A percentile compares a stretch with the other conserved stretches of the same genome.
These are phyloP conservation scores for Crotalus viridis DNA, from an alignment of 2,113 vertebrate genomes.

Conservation along the genomic window DNA sequence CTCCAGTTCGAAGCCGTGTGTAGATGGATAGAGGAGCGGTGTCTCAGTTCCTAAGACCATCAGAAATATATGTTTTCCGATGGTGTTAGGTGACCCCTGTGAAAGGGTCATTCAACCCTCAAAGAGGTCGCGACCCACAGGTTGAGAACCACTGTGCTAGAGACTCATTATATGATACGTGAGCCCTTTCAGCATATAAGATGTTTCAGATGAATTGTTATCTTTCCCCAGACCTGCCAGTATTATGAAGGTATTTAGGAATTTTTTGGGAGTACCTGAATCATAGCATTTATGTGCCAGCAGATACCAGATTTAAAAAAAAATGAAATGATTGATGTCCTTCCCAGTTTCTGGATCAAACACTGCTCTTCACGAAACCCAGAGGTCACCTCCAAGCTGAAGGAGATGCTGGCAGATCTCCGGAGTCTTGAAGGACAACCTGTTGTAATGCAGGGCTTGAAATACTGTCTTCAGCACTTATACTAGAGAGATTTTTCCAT, in stretches of 20 bases:
- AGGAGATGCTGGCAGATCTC: background rate
- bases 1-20: too few species aligned
- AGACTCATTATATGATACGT: background rate
- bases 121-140: too few species aligned
- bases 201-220: background rate
- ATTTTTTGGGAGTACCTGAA: background rate
- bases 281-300: background rate
- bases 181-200: background rate
- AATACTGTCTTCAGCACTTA: background rate
- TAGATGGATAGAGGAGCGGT: too few species aligned
- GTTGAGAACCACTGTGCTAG: background rate
- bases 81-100: too few species aligned
- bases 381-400: background rate
- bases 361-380: background rate
- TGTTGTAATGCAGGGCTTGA: background rate
- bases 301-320: background rate
- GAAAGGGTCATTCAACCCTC: too few species aligned
- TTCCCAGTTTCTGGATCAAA: background rate
- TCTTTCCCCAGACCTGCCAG: background rate
- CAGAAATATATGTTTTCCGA: too few species aligned
- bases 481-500: background rate
- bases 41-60: too few species aligned
- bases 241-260: background rate
- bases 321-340: background rate
- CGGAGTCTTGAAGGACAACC: background rate